Conservation (phyloP, 2,113 vertebrate species). For the Xyliphius kryptos region DNA sequence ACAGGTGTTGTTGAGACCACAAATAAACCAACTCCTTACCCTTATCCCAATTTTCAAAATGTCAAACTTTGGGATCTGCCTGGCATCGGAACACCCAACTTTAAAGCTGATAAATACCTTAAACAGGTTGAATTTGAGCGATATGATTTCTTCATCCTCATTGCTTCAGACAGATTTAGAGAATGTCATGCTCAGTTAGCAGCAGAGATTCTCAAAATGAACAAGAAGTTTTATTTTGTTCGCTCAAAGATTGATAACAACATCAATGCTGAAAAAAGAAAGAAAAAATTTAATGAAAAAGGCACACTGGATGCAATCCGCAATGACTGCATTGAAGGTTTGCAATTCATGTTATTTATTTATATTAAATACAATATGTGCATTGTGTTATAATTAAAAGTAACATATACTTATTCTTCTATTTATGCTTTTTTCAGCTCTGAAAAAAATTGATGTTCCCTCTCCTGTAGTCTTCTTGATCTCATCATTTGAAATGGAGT, state of each 20-base stretch:
- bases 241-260: slow-evolving; percentile 62
- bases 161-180: slow-evolving; percentile 57
- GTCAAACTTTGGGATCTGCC: slow-evolving; percentile 66
- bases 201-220: slow-evolving; percentile 47
- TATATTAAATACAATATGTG: no score
- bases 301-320: slow-evolving; percentile 26
- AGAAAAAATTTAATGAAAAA: slow-evolving; percentile 30
- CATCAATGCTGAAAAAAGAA: slow-evolving; percentile 45
- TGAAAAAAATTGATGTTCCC: slow-evolving; percentile 22
- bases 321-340: slow-evolving; percentile 37
- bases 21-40: slow-evolving; percentile 43
- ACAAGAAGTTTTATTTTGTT: slow-evolving; percentile 64
- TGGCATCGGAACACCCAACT: slow-evolving; percentile 56
- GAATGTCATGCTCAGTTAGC: slow-evolving; percentile 53
- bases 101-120: slow-evolving; percentile 55
- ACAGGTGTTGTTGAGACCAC: slow-evolving; percentile 65
- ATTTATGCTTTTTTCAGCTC: slow-evolving; percentile 15
- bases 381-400: no score
- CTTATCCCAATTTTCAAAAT: slow-evolving; percentile 51
- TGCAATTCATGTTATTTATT: not conserved
- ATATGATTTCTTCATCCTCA: slow-evolving; percentile 65
- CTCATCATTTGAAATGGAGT: slow-evolving; percentile 28
- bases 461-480: slow-evolving; percentile 47
- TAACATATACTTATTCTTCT: no score
- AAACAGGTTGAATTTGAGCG: slow-evolving; percentile 51